These are phyloP conservation scores for Ctenopoma multispine DNA, from an alignment of 2,797 vertebrate genomes.

Conservation along the genomic window DNA sequence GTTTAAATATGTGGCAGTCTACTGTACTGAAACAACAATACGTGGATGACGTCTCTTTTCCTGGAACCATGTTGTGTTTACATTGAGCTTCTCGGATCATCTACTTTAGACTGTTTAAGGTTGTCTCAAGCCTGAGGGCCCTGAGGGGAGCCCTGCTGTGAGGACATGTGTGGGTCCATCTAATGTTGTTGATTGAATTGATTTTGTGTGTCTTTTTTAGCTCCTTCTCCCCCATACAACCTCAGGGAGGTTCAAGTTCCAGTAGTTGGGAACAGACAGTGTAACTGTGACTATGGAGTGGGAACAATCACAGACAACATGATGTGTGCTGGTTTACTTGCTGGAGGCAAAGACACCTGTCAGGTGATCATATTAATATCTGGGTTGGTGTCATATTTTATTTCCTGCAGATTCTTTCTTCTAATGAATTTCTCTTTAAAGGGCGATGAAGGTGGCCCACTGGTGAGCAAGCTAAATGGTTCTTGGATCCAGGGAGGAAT, in stretches of 20 bases:
- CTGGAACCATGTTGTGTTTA: too few species aligned
- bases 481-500: conserved; percentile 66
- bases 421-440: conserved; percentile 22
- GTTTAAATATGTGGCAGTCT: too few species aligned
- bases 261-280: conserved; percentile 55
- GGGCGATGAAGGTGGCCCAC: conserved; percentile 76
- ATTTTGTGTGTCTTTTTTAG: conserved; percentile 36
- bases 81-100: too few species aligned
- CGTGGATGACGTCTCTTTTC: too few species aligned
- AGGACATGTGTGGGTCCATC: too few species aligned
- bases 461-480: conserved; percentile 47
- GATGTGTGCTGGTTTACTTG: conserved; percentile 59
- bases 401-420: not conserved
- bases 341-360: conserved; percentile 76
- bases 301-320: too few species aligned
- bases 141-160: too few species aligned
- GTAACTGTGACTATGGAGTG: too few species aligned
- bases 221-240: conserved; percentile 22
- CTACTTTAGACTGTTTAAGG: too few species aligned
- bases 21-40: too few species aligned
- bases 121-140: too few species aligned
- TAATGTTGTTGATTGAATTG: not conserved
- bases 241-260: conserved; percentile 47
- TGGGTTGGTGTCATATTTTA: not conserved
- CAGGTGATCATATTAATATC: conserved; percentile 58